Evolutionary conservation across 2,888 invertebrate genomes (phyloP), one percentile per base, ranked within the genome.

Genomic region (Coecobrya sp.): DNA sequence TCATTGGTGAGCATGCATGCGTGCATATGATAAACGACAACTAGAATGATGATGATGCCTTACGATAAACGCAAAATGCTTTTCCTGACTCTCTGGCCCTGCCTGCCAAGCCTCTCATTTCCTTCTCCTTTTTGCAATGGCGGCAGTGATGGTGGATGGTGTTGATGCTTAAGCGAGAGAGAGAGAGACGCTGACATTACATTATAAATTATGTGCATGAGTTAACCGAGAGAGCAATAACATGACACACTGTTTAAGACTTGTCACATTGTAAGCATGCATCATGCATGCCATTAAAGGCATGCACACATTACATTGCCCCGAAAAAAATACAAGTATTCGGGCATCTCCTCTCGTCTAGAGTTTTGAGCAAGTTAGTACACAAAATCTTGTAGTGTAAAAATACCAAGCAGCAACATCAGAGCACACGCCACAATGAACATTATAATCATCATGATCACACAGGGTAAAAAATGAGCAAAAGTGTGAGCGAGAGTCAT

Each of bases 141-240:
- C 30, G 49, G 70, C 25, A n/a, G n/a, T n/a, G n/a, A n/a, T n/a
- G n/a, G n/a, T n/a, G n/a, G n/a, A n/a, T 85, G 49, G 25, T 45
- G 59, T 86, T 70, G 68, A 11, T 30, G 52, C 70, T 49, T 36
- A 45, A 65, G 55, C 30, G 81, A 55, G 55, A 62, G 55, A 65
- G 55, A 65, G 55, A 25, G 65, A 81, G 81, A 27, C 13, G 86
- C 86, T 84, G 84, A 89, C 89, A 89, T 84, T 89, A 89, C 84
- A 87, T 86, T 91, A 91, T 91, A 87, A 90, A 90, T 90, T 86
- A 82, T 91, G 87, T 87, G 91, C 85, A 91, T 91, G 91, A 91
- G 91, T 91, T 91, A 73, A 42, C 91, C 45, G 86, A 30, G 68
- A 84, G 89, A 86, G 86, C 76, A 81, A 81, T 87, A 91, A 91